phyloP scores from a whole-genome alignment of 1,140 invertebrate genomes.

The Dreissena rostriformis region DNA sequence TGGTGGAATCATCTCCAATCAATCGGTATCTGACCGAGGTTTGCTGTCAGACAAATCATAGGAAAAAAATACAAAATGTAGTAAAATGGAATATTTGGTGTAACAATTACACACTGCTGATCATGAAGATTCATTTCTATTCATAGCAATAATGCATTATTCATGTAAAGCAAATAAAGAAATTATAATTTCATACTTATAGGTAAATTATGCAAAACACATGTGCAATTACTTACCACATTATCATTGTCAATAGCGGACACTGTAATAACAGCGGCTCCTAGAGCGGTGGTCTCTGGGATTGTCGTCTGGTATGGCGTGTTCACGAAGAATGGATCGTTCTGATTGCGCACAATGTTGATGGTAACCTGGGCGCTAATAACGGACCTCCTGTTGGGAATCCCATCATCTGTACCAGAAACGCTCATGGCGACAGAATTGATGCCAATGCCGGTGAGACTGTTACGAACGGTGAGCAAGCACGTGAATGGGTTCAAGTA shows the following conservation, averaged over 20 bases:
- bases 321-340: slow-evolving; percentile 64
- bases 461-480: slow-evolving; percentile 59
- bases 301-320: slow-evolving; percentile 63
- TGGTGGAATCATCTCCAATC: slow-evolving; percentile 70
- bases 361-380: slow-evolving; percentile 63
- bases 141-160: no score
- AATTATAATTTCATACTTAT: neutral
- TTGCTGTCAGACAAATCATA: no score
- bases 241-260: slow-evolving; percentile 69
- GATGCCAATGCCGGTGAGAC: slow-evolving; percentile 56
- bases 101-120: no score
- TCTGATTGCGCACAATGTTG: slow-evolving; percentile 66
- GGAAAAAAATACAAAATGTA: no score
- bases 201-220: neutral
- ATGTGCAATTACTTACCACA: slow-evolving; percentile 46
- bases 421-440: slow-evolving; percentile 58
- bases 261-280: slow-evolving; percentile 62
- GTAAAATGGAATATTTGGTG: no score
- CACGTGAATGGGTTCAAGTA: slow-evolving; percentile 67
- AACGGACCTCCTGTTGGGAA: slow-evolving; percentile 51
- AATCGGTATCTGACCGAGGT: slow-evolving; percentile 45
- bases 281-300: slow-evolving; percentile 58
- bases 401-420: slow-evolving; percentile 65
- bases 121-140: no score
- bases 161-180: no score